These are phyloP conservation scores for Ctenochaetus hawaiiensis DNA, from an alignment of 2,797 vertebrate species.

Conservation along the genomic window DNA sequence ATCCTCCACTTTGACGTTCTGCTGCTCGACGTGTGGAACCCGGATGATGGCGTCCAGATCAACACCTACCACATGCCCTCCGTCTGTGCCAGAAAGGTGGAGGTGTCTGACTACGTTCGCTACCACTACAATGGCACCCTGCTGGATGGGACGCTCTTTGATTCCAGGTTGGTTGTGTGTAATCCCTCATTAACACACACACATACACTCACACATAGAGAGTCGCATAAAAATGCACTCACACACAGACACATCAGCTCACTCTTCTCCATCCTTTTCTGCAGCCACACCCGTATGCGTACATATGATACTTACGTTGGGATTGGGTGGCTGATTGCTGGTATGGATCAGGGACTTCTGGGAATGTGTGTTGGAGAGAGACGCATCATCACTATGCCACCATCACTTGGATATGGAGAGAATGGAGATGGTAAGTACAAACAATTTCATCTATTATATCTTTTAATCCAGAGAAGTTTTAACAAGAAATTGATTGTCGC, in stretches of 20 bases:
- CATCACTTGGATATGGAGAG: constrained; percentile 95
- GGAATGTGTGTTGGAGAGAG: constrained; percentile 98
- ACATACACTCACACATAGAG: not conserved
- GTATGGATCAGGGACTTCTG: constrained; percentile 97
- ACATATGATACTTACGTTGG: constrained; percentile 98
- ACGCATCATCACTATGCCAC: constrained; percentile 93
- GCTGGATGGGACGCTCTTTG: constrained; percentile 95
- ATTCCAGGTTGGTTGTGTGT: constrained; percentile 83
- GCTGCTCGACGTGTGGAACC: constrained; percentile 96
- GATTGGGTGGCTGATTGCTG: constrained; percentile 98
- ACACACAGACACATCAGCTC: not conserved
- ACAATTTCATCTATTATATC: not conserved
- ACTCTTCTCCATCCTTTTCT: not conserved
- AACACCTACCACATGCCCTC: constrained; percentile 91
- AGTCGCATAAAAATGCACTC: not conserved
- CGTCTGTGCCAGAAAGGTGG: constrained; percentile 89
- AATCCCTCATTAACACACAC: not conserved
- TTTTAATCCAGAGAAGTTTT: not conserved
- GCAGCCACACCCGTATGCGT: constrained; percentile 95
- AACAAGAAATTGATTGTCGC: not conserved
- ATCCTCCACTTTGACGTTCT: constrained; percentile 97
- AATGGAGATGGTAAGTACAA: constrained; percentile 92
- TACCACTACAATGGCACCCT: constrained; percentile 98
- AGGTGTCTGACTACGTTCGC: constrained; percentile 96
- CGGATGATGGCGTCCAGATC: constrained; percentile 90